phyloP scores from a whole-genome alignment of 2,888 invertebrate genomes.

The Lobophora halterata region DNA sequence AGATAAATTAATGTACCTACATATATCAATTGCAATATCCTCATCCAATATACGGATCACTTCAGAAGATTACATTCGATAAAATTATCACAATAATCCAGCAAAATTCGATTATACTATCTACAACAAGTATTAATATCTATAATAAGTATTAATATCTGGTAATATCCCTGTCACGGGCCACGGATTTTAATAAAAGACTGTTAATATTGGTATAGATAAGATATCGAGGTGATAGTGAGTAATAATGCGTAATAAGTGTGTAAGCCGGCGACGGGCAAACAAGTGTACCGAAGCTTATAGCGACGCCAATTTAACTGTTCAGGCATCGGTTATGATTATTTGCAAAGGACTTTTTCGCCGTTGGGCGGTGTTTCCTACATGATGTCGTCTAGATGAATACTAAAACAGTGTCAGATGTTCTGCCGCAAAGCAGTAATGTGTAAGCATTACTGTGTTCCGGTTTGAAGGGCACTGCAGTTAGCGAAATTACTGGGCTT shows the following conservation, averaged over 20 bases:
- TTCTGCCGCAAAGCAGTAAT: no score
- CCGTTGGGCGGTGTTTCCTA: no score
- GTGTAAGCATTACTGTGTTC: no score
- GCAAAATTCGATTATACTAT: slow-evolving; percentile 21
- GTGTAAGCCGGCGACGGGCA: slow-evolving; percentile 6
- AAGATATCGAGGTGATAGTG: slow-evolving; percentile 17
- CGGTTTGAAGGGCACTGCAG: no score
- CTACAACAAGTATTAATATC: slow-evolving; percentile 12
- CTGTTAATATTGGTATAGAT: slow-evolving; percentile 25
- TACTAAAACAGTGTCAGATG: no score
- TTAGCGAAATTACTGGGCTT: no score
- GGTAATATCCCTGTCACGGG: slow-evolving; percentile 31
- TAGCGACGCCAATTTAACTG: neutral
- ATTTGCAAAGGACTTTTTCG: no score
- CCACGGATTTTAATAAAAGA: slow-evolving; percentile 36
- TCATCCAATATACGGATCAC: slow-evolving; percentile 12
- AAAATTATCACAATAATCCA: slow-evolving; percentile 15
- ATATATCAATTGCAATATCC: slow-evolving; percentile 4
- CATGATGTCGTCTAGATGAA: no score
- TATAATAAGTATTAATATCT: slow-evolving; percentile 7
- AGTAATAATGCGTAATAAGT: slow-evolving; percentile 20
- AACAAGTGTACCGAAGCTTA: slow-evolving; percentile 8
- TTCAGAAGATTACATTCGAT: slow-evolving; percentile 4
- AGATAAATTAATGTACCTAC: neutral
- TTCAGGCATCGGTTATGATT: no score